A percentile compares a stretch with the other conserved stretches of the same genome.
Evolutionary conservation across 1,140 invertebrate species (phyloP).

Genomic region (Lanistes nyassanus): DNA sequence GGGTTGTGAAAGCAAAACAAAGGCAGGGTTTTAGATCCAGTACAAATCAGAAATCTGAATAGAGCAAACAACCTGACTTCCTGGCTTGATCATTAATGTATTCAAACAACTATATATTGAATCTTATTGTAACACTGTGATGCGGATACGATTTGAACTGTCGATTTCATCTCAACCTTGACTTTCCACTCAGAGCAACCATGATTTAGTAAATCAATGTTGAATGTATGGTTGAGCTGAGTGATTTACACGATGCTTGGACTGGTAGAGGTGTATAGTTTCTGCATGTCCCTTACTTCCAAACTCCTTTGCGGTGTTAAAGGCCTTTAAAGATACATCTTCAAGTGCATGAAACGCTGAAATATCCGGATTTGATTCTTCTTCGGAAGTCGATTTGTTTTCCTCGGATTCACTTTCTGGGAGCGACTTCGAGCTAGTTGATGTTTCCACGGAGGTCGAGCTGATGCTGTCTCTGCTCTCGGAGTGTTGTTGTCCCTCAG

Average conservation of each 20-base stretch:
- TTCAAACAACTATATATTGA: too few species aligned
- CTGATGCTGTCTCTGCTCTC: conserved; percentile 37
- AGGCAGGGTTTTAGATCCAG: too few species aligned
- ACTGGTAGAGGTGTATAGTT: too few species aligned
- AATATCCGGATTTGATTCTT: conserved; percentile 27
- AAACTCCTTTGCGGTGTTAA: conserved; percentile 86
- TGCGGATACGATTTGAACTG: too few species aligned
- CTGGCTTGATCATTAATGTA: too few species aligned
- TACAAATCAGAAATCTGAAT: too few species aligned
- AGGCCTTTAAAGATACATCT: conserved; percentile 86
- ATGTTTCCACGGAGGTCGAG: conserved; percentile 31
- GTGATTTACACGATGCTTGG: too few species aligned
- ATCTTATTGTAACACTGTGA: too few species aligned
- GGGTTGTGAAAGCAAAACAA: too few species aligned
- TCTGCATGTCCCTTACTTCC: conserved; percentile 74
- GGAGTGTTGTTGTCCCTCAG: conserved; percentile 9
- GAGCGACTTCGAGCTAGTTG: conserved; percentile 30
- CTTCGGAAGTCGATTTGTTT: conserved; percentile 30
- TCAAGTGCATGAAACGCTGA: conserved; percentile 59
- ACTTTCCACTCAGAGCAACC: neutral
- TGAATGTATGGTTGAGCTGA: too few species aligned
- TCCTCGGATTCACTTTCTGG: conserved; percentile 33
- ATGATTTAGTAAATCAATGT: neutral
- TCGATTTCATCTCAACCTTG: neutral
- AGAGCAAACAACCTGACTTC: too few species aligned